Conservation (phyloP, 2,888 invertebrate species). For the Thysanoteuthis rhombus region DNA sequence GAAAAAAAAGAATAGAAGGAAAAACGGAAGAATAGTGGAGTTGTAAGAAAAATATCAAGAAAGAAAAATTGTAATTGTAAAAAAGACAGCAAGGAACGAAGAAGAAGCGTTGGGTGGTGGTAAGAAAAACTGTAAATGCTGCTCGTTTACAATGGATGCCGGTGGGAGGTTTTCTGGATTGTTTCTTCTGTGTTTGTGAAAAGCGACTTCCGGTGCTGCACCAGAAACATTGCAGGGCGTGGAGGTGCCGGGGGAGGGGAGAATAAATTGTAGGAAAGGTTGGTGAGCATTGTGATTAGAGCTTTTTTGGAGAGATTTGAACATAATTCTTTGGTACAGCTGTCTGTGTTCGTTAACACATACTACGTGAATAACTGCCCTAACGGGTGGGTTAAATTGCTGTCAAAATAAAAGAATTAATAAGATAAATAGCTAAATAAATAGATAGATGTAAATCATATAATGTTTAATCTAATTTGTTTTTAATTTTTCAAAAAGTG, state of each 20-base stretch:
- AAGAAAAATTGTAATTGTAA: neutral
- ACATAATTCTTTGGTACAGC: neutral
- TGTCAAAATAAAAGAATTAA: too few relatives aligned
- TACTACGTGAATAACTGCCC: neutral
- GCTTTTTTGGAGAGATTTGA: neutral
- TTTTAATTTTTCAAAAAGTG: too few relatives aligned
- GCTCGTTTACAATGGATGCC: too few relatives aligned
- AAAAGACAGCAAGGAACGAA: neutral
- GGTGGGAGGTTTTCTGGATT: neutral
- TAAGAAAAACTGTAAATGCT: neutral
- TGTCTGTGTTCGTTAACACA: neutral
- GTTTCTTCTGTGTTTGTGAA: neutral
- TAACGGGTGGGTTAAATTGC: too few relatives aligned
- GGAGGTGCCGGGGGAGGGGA: neutral
- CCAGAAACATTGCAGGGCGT: neutral
- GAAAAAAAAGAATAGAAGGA: neutral
- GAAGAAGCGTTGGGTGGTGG: neutral
- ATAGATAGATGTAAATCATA: too few relatives aligned
- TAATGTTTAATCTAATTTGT: too few relatives aligned
- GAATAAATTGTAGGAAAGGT: neutral
- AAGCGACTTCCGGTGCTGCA: neutral
- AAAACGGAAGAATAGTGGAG: neutral
- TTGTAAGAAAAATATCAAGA: neutral
- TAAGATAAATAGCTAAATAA: too few relatives aligned
- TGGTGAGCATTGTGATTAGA: too few relatives aligned